phyloP scores from a whole-genome alignment of 2,888 invertebrate genomes.

The Entomobrya proxima region DNA sequence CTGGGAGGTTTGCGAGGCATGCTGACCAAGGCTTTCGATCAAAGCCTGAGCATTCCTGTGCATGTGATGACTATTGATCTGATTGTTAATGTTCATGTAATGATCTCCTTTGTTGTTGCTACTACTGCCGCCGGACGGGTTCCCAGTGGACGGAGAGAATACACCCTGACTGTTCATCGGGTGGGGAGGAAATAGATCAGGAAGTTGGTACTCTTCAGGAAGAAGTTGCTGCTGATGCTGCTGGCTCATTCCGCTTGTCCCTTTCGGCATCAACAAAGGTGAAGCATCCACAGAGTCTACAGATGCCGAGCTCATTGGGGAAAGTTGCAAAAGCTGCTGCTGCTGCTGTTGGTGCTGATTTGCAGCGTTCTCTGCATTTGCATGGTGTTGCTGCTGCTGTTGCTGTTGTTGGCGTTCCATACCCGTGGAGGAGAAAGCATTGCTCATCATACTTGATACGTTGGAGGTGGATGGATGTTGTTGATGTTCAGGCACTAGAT shows the following conservation, averaged over 20 bases:
- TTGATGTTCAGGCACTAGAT: slow-evolving; percentile 78
- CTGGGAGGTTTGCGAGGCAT: slow-evolving; percentile 46
- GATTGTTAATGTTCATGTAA: slow-evolving; percentile 62
- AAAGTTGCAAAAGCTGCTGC: slow-evolving; percentile 55
- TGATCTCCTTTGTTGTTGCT: slow-evolving; percentile 63
- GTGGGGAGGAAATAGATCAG: slow-evolving; percentile 73
- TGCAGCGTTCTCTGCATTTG: slow-evolving; percentile 48
- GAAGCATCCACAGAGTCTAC: slow-evolving; percentile 69
- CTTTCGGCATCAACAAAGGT: slow-evolving; percentile 64
- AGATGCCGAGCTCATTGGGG: slow-evolving; percentile 52
- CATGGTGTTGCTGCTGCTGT: slow-evolving; percentile 51
- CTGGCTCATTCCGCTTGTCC: slow-evolving; percentile 43
- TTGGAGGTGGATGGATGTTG: slow-evolving; percentile 72
- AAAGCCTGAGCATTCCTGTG: slow-evolving; percentile 66
- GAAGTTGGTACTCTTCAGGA: slow-evolving; percentile 74
- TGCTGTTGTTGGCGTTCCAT: slow-evolving; percentile 38
- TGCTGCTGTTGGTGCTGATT: slow-evolving; percentile 48
- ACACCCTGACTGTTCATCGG: slow-evolving; percentile 58
- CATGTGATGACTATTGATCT: slow-evolving; percentile 66
- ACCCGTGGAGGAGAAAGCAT: slow-evolving; percentile 46
- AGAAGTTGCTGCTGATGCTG: slow-evolving; percentile 46
- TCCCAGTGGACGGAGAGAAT: slow-evolving; percentile 48
- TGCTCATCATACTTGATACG: slow-evolving; percentile 54
- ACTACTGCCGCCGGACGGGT: slow-evolving; percentile 33
- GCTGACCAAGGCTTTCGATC: slow-evolving; percentile 65